Base-by-base conservation (phyloP, 2,113 vertebrate genomes). In the Brevimyrus niger region DNA sequence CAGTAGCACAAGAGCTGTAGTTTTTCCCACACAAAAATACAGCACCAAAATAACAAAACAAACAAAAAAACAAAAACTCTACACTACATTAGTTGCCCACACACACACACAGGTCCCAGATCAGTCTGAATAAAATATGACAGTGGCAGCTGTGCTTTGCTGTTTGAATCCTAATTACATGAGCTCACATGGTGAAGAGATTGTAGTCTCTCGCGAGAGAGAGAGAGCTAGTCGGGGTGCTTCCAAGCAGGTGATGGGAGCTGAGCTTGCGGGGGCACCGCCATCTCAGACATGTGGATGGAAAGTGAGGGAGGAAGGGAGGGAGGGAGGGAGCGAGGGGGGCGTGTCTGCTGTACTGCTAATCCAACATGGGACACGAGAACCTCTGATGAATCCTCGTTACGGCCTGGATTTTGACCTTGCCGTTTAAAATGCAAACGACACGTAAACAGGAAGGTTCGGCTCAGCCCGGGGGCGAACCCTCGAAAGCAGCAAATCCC, bases 51-150 rank as follows among this genome's bases (percentile, higher is more conserved):
- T 23, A 21, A 42, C n/a, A n/a, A n/a, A n/a, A n/a, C n/a, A n/a
- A n/a, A 47, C 13, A 15, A 73, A 15, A 35, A 31, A 73, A 76
- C n/a, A n/a, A n/a, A 10, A 35, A 31, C 9, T 35, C 10, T 35
- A 73, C 27, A 38, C 69, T 35, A 42, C 69, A 76, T 76, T 80
- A 42, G 73, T 27, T 80, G 42, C 35, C 73, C 82, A 61, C 44
- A 17, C 42, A 17, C 65, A 46, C 87, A 88, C 80, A 35, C 88
- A 89, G 91, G 85, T 91, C 91, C 91, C 90, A 91, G 88, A 69
- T 55, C 82, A 92, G 88, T 86, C 90, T 95, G 93, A 96, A 95
- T 96, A 95, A 96, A 96, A 95, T 94, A 96, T 95, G 95, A 93
- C 93, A 82, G 90, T 91, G 92, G 95, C 92, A 92, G 94, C 91